Conservation (phyloP, 2,797 vertebrate genomes). For the Enteromius anoplus region DNA sequence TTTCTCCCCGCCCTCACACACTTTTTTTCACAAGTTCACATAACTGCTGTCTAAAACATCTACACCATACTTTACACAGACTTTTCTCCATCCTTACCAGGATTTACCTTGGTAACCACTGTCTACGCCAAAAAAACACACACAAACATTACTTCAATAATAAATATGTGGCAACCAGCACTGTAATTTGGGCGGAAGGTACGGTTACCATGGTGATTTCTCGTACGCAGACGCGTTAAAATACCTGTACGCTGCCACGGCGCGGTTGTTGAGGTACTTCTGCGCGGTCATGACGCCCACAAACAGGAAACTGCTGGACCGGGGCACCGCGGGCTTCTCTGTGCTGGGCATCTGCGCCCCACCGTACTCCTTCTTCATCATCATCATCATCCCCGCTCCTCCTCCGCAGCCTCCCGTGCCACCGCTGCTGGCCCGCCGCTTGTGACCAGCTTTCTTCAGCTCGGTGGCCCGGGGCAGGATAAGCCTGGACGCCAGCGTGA, state of each 20-base stretch:
- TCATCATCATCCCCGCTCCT: conserved; percentile 67
- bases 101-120: background rate
- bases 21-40: too few species aligned
- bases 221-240: background rate
- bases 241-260: conserved; percentile 91
- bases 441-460: conserved; percentile 83
- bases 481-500: conserved; percentile 91
- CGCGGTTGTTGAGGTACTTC: conserved; percentile 94
- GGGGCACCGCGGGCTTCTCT: conserved; percentile 64
- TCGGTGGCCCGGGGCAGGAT: conserved; percentile 87
- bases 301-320: conserved; percentile 85
- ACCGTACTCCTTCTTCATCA: conserved; percentile 63
- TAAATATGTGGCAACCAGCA: background rate
- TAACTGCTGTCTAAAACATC: too few species aligned
- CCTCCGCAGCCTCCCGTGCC: conserved; percentile 64
- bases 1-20: background rate
- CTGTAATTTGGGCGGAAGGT: background rate
- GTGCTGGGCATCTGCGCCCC: conserved; percentile 66
- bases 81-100: too few species aligned
- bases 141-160: too few species aligned
- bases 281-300: conserved; percentile 97
- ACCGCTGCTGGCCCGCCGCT: conserved; percentile 75
- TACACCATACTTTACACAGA: background rate
- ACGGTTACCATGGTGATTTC: background rate
- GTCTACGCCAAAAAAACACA: background rate